A percentile compares a stretch with the other conserved stretches of the same genome.
phyloP scores from a whole-genome alignment of 2,797 vertebrate genomes.

The Rhadinocentrus ornatus region DNA sequence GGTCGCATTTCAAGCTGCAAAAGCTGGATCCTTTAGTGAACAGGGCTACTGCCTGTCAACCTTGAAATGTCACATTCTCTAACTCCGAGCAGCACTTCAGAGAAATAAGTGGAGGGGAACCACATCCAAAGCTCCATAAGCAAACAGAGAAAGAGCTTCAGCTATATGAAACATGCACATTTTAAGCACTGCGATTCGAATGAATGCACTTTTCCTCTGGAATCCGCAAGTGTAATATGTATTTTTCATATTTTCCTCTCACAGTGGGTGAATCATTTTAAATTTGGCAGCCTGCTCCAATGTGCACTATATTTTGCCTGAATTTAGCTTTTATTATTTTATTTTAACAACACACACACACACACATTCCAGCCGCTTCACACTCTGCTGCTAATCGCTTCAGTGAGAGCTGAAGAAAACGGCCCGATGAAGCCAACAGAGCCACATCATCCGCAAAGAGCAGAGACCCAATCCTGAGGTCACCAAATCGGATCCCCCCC shows the following conservation, averaged over 20 bases:
- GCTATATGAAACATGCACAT: constrained; percentile 49
- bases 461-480: too few relatives aligned
- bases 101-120: constrained; percentile 33
- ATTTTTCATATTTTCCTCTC: constrained; percentile 47
- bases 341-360: too few relatives aligned
- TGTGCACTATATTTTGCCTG: constrained; percentile 6
- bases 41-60: constrained; percentile 21
- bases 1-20: constrained; percentile 8
- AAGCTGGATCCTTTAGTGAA: neutral
- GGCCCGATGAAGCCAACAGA: too few relatives aligned
- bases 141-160: constrained; percentile 1
- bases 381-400: too few relatives aligned
- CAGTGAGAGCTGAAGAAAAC: too few relatives aligned
- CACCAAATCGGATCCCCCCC: too few relatives aligned
- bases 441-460: too few relatives aligned
- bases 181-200: constrained; percentile 33
- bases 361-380: too few relatives aligned
- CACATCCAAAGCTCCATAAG: constrained; percentile 12
- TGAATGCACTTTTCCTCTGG: constrained; percentile 33
- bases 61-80: constrained; percentile 25
- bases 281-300: neutral
- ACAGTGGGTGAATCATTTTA: neutral
- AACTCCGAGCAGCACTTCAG: neutral
- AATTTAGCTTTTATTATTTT: neutral
- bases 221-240: constrained; percentile 40